Conservation (phyloP, 2,113 vertebrate species). For the Dromaius novaehollandiae region DNA sequence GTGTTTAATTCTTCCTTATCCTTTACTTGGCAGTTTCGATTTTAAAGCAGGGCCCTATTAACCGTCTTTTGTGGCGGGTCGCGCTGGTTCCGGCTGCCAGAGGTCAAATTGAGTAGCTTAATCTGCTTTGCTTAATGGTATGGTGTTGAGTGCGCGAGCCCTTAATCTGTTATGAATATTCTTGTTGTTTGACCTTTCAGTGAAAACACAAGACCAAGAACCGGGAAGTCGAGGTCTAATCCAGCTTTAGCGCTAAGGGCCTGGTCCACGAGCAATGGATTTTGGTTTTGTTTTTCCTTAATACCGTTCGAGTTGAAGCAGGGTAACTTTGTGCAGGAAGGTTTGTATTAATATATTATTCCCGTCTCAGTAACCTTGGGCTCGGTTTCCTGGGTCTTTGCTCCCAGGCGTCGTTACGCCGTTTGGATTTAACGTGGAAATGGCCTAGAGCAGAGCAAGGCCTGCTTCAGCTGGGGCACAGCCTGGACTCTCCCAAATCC, state of each 20-base stretch:
- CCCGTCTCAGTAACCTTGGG: neutral
- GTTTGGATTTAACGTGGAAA: fast-evolving
- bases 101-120: neutral
- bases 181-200: neutral
- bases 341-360: neutral
- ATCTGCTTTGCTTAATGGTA: neutral
- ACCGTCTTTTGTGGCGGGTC: too few relatives aligned
- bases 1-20: neutral
- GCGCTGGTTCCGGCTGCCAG: fast-evolving
- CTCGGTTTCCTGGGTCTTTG: fast-evolving
- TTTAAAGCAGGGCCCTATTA: neutral
- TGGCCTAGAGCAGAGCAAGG: too few relatives aligned
- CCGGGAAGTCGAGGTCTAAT: neutral
- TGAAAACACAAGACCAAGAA: neutral
- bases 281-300: too few relatives aligned
- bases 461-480: fast-evolving
- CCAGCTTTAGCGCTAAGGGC: fast-evolving
- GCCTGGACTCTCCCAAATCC: fast-evolving
- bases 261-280: fast-evolving
- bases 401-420: fast-evolving
- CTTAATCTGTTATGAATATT: neutral
- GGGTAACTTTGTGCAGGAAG: fast-evolving
- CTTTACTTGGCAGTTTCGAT: neutral
- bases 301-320: neutral
- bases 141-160: fast-evolving